Evolutionary conservation across 1,140 invertebrate species (phyloP).

Genomic region (Nasonia vitripennis): DNA sequence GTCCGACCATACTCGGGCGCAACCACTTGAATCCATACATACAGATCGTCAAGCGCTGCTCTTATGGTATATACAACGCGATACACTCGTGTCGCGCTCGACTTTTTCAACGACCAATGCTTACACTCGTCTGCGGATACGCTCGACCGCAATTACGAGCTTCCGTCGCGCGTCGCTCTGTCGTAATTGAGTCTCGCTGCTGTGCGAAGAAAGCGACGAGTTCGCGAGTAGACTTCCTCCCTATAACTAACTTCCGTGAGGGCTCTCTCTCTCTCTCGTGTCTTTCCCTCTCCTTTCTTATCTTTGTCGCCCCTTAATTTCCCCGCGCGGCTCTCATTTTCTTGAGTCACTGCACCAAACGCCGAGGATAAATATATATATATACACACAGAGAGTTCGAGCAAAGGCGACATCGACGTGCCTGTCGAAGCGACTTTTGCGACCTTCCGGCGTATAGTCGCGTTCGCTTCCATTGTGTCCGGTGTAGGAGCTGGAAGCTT

Average conservation of each 20-base stretch:
- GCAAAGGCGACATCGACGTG: background rate
- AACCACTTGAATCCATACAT: background rate
- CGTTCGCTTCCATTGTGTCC: background rate
- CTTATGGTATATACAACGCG: too few species aligned
- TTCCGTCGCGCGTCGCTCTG: background rate
- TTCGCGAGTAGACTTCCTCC: slow-evolving; percentile 50
- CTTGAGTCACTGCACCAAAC: background rate
- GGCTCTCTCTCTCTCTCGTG: slow-evolving; percentile 1
- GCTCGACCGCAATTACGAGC: slow-evolving; percentile 57
- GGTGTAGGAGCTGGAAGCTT: background rate
- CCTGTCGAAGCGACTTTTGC: background rate
- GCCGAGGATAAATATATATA: background rate
- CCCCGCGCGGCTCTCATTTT: background rate
- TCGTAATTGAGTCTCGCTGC: background rate
- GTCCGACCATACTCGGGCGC: background rate
- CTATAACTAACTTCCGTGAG: slow-evolving; percentile 61
- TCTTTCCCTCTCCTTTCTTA: slow-evolving; percentile 19
- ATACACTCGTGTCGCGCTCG: too few species aligned
- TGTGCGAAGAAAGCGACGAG: background rate
- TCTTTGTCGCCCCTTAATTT: slow-evolving; percentile 14
- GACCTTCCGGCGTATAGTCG: background rate
- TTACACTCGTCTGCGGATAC: background rate
- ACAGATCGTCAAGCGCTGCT: too few species aligned
- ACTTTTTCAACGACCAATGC: background rate
- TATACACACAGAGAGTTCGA: background rate